Percentiles rank a stretch among this genome's conserved stretches.
Conservation (phyloP, 64 coral and sea anemone genomes). For the Anthopleura sola region DNA sequence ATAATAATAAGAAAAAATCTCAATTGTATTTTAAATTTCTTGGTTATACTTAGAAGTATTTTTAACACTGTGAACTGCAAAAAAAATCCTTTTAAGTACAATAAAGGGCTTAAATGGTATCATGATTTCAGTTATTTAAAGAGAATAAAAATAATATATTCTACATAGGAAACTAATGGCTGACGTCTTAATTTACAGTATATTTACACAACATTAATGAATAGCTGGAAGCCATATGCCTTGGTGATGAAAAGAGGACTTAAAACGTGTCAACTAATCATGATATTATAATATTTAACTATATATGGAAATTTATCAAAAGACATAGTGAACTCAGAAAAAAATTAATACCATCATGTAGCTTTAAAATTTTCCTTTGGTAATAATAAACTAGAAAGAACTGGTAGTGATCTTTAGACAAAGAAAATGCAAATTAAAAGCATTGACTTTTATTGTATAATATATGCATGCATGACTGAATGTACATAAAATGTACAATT, state of each 20-base stretch:
- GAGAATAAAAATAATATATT: no score
- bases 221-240: neutral
- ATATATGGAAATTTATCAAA: no score
- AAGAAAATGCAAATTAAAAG: neutral
- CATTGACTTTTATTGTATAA: neutral
- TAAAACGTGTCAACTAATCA: neutral
- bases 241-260: neutral
- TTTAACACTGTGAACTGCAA: no score
- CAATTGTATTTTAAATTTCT: no score
- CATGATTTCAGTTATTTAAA: no score
- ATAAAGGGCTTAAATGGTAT: no score
- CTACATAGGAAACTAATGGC: neutral
- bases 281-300: neutral
- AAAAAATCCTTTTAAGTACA: no score
- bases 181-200: neutral
- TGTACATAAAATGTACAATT: no score
- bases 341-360: no score
- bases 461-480: neutral
- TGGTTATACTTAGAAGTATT: no score
- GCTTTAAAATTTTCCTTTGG: neutral
- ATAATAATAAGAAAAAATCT: no score
- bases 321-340: no score
- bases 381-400: neutral
- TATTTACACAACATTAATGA: neutral
- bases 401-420: neutral